phyloP scores from a whole-genome alignment of 2,113 vertebrate genomes.

The Macaca nemestrina region DNA sequence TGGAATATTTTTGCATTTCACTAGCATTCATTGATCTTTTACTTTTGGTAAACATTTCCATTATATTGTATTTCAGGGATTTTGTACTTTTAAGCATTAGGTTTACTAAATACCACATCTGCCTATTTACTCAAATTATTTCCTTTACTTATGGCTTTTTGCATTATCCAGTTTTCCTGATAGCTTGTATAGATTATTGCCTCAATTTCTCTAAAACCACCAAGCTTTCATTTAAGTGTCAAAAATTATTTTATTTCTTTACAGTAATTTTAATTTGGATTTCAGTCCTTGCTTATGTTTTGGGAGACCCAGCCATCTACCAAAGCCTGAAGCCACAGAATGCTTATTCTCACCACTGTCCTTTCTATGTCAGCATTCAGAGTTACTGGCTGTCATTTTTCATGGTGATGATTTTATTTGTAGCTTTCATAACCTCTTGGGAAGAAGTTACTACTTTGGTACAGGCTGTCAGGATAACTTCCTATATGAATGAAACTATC shows the following conservation, averaged over 20 bases:
- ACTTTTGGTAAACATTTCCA: slow-evolving; percentile 76
- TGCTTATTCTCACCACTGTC: slow-evolving; percentile 76
- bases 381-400: slow-evolving; percentile 78
- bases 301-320: slow-evolving; percentile 72
- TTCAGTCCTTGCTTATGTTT: slow-evolving; percentile 76
- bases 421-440: slow-evolving; percentile 68
- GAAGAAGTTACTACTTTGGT: slow-evolving; percentile 77
- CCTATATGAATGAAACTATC: slow-evolving; percentile 70
- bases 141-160: slow-evolving; percentile 82
- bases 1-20: slow-evolving; percentile 88
- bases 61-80: slow-evolving; percentile 82
- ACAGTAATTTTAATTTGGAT: slow-evolving; percentile 82
- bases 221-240: slow-evolving; percentile 17
- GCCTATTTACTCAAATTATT: slow-evolving; percentile 87
- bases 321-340: slow-evolving; percentile 66
- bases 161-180: slow-evolving; percentile 85
- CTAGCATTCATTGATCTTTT: slow-evolving; percentile 85
- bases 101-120: slow-evolving; percentile 88
- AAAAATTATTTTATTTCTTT: slow-evolving; percentile 70
- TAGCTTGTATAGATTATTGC: slow-evolving; percentile 85
- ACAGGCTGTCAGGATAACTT: slow-evolving; percentile 75
- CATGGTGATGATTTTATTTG: slow-evolving; percentile 78
- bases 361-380: slow-evolving; percentile 81
- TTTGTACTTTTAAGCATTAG: slow-evolving; percentile 81
- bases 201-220: slow-evolving; percentile 71